Evolutionary conservation across 2,797 vertebrate species (phyloP).

Genomic region (Phoeniculus purpureus): DNA sequence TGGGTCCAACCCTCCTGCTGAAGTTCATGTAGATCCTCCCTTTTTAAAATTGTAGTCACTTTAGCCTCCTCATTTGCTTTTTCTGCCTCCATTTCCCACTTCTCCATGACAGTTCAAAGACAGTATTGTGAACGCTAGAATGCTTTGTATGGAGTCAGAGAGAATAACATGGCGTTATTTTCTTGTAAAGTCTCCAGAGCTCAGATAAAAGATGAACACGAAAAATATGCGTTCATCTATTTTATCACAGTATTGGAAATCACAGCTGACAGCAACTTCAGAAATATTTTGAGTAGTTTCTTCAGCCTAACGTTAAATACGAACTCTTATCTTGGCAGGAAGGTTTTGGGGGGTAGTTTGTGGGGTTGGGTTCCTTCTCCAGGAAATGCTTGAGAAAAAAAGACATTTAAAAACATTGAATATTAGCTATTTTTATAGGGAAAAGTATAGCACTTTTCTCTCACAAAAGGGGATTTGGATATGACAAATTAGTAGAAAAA

Average conservation of each 20-base stretch:
- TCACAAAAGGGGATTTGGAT: not conserved
- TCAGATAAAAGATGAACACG: not conserved
- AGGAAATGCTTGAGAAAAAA: not conserved
- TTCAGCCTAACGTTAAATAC: not conserved
- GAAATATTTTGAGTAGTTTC: not conserved
- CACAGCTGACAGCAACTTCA: not conserved
- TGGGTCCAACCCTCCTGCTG: too few relatives aligned
- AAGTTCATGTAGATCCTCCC: not conserved
- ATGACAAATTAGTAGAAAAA: not conserved
- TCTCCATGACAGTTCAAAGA: not conserved
- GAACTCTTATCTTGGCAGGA: not conserved
- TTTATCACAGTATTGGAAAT: not conserved
- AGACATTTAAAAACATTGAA: not conserved
- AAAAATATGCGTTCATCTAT: not conserved
- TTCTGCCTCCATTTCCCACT: not conserved
- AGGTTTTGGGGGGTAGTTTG: not conserved
- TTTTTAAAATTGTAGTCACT: not conserved
- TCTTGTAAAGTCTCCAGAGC: not conserved
- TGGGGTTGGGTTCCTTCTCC: not conserved
- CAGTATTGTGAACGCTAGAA: not conserved
- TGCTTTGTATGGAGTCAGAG: not conserved
- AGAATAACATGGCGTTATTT: constrained; percentile 9
- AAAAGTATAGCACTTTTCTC: not conserved
- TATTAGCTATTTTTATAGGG: not conserved
- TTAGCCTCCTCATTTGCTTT: not conserved